Evolutionary conservation across 2,113 vertebrate genomes (phyloP).

Genomic region (Pseudorhombus dupliciocellatus): DNA sequence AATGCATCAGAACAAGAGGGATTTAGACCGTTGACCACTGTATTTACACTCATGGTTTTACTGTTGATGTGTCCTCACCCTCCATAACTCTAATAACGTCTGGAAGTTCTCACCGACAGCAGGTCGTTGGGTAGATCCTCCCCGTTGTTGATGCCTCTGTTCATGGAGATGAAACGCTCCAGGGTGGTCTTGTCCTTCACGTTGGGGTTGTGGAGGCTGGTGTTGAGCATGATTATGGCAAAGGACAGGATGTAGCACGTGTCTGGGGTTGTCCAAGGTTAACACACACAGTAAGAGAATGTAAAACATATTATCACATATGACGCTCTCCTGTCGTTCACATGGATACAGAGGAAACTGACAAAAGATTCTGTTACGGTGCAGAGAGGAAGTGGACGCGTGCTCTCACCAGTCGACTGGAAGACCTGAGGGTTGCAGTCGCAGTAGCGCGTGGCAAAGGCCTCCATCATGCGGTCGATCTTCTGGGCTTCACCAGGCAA

Average conservation of each 20-base stretch:
- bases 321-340: neutral
- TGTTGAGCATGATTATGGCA: constrained; percentile 97
- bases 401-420: constrained; percentile 88
- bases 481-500: constrained; percentile 96
- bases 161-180: constrained; percentile 93
- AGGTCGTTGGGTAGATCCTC: constrained; percentile 87
- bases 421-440: constrained; percentile 89
- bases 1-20: neutral
- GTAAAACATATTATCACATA: neutral
- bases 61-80: too few species aligned
- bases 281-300: constrained; percentile 15
- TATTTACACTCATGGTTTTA: too few species aligned
- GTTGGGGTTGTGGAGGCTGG: constrained; percentile 95
- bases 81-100: too few species aligned
- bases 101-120: constrained; percentile 87
- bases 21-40: too few species aligned
- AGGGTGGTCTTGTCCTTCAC: constrained; percentile 92
- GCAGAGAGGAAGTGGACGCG: constrained; percentile 1
- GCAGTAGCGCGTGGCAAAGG: constrained; percentile 92
- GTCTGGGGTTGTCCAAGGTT: constrained; percentile 77
- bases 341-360: neutral
- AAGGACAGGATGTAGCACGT: constrained; percentile 97
- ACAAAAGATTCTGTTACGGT: neutral
- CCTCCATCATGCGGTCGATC: constrained; percentile 98
- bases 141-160: constrained; percentile 91